A percentile compares a stretch with the other conserved stretches of the same genome.
phyloP scores from a whole-genome alignment of 2,797 vertebrate genomes.

The Lepilemur ruficaudatus region DNA sequence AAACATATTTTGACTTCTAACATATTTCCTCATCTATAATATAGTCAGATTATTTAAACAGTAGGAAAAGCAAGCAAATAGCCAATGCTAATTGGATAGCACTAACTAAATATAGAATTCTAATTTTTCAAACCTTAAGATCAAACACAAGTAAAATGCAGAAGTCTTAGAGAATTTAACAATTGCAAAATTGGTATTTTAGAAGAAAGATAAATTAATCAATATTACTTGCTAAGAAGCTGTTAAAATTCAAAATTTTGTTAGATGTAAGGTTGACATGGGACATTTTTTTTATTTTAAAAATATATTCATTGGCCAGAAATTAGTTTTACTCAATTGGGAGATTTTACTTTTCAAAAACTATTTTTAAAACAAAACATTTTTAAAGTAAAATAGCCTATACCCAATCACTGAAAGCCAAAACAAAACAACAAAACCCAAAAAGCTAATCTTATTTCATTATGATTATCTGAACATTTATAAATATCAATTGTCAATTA shows the following conservation, averaged over 20 bases:
- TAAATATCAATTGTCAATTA: neutral
- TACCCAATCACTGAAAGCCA: neutral
- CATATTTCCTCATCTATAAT: neutral
- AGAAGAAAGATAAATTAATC: neutral
- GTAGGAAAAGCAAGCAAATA: neutral
- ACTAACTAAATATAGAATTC: neutral
- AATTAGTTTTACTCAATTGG: neutral
- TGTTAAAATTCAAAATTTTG: neutral
- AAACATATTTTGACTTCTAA: neutral
- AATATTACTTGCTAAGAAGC: neutral
- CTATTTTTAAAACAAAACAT: neutral
- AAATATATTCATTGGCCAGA: neutral
- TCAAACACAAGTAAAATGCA: neutral
- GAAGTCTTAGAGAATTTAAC: neutral
- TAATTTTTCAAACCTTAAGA: neutral
- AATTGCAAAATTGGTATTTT: neutral
- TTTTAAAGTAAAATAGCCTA: neutral
- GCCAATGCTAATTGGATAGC: neutral
- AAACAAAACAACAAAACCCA: neutral
- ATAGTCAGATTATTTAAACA: neutral
- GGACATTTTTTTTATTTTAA: neutral
- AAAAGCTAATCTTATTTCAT: neutral
- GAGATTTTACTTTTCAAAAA: neutral
- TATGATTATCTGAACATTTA: neutral
- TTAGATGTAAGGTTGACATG: neutral